Conservation (phyloP, 2,113 vertebrate genomes). For the Phaetusa simplex region DNA sequence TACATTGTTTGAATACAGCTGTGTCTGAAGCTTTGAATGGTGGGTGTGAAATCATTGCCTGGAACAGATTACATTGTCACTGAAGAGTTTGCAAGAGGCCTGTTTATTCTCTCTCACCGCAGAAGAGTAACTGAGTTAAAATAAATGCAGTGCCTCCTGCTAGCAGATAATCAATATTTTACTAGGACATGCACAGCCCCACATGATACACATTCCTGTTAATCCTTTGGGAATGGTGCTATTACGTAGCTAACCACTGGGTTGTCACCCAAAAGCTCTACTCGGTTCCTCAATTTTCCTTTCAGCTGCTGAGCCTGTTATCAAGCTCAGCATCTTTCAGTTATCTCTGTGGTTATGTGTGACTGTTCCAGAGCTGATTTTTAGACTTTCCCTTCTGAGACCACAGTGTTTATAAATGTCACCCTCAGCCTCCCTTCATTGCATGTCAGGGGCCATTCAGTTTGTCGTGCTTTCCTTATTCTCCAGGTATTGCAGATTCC, state of each 20-base stretch:
- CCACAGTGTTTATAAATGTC: neutral
- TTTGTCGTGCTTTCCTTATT: neutral
- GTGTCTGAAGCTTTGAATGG: neutral
- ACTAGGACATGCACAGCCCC: neutral
- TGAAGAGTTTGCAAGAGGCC: neutral
- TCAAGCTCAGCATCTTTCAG: neutral
- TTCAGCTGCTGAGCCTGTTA: neutral
- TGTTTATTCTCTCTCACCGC: slow-evolving; percentile 2
- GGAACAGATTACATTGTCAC: slow-evolving; percentile 3
- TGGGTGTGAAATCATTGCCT: slow-evolving; percentile 20
- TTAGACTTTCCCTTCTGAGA: neutral
- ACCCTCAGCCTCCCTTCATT: neutral
- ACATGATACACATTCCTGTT: neutral
- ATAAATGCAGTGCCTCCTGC: neutral
- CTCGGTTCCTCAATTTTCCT: neutral
- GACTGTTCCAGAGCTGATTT: neutral
- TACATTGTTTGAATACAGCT: neutral
- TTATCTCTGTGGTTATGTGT: neutral
- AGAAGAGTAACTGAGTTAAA: neutral
- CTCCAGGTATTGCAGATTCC: neutral
- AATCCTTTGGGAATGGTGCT: neutral
- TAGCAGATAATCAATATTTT: neutral
- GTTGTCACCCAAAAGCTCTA: neutral
- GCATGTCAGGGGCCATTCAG: neutral
- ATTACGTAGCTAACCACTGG: neutral